These are phyloP conservation scores for Pseudochirops corinnae DNA, from an alignment of 2,797 vertebrate species.

Conservation along the genomic window DNA sequence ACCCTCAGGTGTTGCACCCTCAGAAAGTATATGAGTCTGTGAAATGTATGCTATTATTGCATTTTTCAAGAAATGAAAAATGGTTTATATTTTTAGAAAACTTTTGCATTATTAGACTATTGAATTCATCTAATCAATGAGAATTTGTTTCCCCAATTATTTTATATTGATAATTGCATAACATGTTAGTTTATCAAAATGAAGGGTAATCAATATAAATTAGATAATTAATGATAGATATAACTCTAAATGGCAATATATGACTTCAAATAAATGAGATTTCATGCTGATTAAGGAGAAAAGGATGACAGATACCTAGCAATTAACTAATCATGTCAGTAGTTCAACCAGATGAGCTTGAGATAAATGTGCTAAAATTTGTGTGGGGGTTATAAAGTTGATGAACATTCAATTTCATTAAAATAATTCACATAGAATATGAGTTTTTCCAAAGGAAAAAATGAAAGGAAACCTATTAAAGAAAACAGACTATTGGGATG, in stretches of 20 bases:
- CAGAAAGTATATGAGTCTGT: neutral
- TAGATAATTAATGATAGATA: conserved; percentile 59
- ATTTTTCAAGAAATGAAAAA: conserved; percentile 62
- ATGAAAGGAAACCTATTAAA: conserved; percentile 21
- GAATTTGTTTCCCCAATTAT: conserved; percentile 66
- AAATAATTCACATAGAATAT: conserved; percentile 29
- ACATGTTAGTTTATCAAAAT: conserved; percentile 70
- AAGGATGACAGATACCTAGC: conserved; percentile 46
- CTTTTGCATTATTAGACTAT: conserved; percentile 36
- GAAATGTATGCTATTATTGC: neutral
- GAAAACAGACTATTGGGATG: neutral
- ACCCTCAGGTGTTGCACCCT: neutral
- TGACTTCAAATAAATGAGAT: conserved; percentile 52
- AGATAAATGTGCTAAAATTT: conserved; percentile 43
- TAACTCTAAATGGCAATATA: conserved; percentile 51
- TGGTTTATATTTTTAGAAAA: conserved; percentile 29
- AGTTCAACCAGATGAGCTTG: conserved; percentile 35
- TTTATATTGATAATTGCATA: conserved; percentile 54
- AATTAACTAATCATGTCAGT: conserved; percentile 59
- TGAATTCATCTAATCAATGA: conserved; percentile 58
- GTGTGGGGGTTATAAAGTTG: conserved; percentile 38
- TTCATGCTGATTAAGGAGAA: conserved; percentile 38
- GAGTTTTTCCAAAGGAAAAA: conserved; percentile 39
- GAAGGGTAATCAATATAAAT: conserved; percentile 67
- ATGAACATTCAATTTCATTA: conserved; percentile 40